Percentiles rank a stretch among this genome's conserved stretches.
Conservation (phyloP, 2,113 vertebrate genomes). For the Phyllostomus hastatus region DNA sequence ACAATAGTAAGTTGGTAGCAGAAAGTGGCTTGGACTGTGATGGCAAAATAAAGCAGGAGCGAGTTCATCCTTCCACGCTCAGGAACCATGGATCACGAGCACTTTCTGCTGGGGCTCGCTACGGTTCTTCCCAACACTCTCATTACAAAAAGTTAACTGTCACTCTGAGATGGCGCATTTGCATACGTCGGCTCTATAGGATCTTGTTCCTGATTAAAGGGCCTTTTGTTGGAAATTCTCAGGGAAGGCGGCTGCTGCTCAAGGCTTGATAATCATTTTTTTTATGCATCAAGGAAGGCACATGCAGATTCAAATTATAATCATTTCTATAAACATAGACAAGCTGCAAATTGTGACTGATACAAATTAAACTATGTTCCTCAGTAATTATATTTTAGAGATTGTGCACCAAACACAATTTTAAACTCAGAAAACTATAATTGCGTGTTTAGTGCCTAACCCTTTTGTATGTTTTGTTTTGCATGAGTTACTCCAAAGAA, state of each 20-base stretch:
- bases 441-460: constrained; percentile 59
- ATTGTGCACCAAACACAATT: constrained; percentile 70
- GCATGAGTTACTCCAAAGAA: constrained; percentile 35
- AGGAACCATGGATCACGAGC: neutral
- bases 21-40: neutral
- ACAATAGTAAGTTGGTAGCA: neutral
- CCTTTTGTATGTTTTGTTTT: constrained; percentile 38
- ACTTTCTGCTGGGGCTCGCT: neutral
- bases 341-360: constrained; percentile 71
- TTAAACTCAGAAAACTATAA: constrained; percentile 65
- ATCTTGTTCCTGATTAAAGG: constrained; percentile 69
- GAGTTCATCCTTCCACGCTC: rapidly evolving
- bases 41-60: neutral
- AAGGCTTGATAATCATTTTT: constrained; percentile 58
- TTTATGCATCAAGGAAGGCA: constrained; percentile 71
- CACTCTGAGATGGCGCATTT: constrained; percentile 59
- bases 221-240: constrained; percentile 55
- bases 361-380: constrained; percentile 74
- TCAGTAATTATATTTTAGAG: constrained; percentile 73
- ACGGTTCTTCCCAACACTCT: neutral
- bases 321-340: constrained; percentile 72
- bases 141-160: constrained; percentile 54
- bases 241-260: constrained; percentile 29
- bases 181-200: constrained; percentile 12
- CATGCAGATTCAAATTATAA: constrained; percentile 62